Conservation (phyloP, 2,113 vertebrate genomes). For the Labrus mixtus region DNA sequence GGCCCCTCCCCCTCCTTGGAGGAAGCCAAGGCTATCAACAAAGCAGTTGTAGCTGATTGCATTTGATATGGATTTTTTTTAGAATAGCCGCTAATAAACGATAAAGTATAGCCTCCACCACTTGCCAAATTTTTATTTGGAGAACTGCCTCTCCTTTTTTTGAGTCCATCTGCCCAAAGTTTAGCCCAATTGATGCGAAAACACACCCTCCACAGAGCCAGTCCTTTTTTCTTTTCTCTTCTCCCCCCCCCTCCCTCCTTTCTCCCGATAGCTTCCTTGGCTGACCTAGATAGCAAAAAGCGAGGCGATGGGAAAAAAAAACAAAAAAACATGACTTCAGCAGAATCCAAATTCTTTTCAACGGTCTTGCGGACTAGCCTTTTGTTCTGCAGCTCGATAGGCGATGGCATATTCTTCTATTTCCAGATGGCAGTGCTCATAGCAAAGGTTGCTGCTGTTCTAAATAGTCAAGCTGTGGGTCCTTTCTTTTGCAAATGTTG, state of each 20-base stretch:
- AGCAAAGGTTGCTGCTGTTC: conserved; percentile 32
- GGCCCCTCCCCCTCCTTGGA: conserved; percentile 15
- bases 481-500: conserved; percentile 15
- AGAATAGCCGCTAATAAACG: conserved; percentile 59
- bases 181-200: conserved; percentile 40
- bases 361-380: conserved; percentile 46
- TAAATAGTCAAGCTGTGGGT: neutral
- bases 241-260: conserved; percentile 11
- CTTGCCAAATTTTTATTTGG: conserved; percentile 39
- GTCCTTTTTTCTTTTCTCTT: conserved; percentile 2
- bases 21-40: conserved; percentile 38
- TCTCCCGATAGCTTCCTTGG: conserved; percentile 48
- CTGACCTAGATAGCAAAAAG: conserved; percentile 75
- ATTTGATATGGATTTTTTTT: conserved; percentile 57
- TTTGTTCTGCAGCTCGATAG: conserved; percentile 49
- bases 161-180: conserved; percentile 44
- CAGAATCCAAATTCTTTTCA: conserved; percentile 68
- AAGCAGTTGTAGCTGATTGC: conserved; percentile 35
- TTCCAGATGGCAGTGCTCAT: conserved; percentile 55
- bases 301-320: conserved; percentile 32
- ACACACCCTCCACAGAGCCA: conserved; percentile 6
- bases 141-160: conserved; percentile 28
- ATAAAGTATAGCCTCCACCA: conserved; percentile 32
- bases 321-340: conserved; percentile 62
- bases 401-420: conserved; percentile 39